phyloP scores from a whole-genome alignment of 2,113 vertebrate genomes.

The Lophura nycthemera region DNA sequence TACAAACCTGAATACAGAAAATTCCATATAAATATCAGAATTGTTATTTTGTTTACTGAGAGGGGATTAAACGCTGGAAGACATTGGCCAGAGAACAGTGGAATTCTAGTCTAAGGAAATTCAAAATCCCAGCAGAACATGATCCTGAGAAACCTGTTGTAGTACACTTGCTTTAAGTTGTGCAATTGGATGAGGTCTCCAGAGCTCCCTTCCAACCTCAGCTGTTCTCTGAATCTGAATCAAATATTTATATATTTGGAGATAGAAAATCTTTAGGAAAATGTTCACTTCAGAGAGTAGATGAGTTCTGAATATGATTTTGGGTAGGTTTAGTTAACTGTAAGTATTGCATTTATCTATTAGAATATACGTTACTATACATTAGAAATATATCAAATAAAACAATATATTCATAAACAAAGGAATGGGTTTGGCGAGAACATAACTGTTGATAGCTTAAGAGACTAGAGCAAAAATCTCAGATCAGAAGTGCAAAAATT shows the following conservation, averaged over 20 bases:
- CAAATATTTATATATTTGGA: too few relatives aligned
- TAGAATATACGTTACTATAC: background rate
- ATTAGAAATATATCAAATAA: background rate
- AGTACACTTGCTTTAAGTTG: background rate
- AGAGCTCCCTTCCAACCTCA: background rate
- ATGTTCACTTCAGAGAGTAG: background rate
- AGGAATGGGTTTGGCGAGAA: background rate
- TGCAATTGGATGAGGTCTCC: background rate
- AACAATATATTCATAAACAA: background rate
- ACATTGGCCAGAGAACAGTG: background rate
- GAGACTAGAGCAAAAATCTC: background rate
- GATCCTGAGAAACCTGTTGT: background rate
- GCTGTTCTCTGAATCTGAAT: too few relatives aligned
- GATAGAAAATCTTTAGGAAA: background rate
- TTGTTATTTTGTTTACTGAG: background rate
- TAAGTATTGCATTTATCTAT: background rate
- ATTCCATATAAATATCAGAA: background rate
- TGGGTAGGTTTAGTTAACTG: background rate
- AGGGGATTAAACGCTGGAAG: background rate
- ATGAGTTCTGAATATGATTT: background rate
- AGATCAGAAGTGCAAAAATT: background rate
- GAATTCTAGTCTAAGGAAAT: background rate
- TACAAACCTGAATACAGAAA: background rate
- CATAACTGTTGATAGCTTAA: background rate
- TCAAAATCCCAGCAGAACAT: background rate